A percentile compares a stretch with the other conserved stretches of the same genome.
phyloP scores from a whole-genome alignment of 1,140 invertebrate species.

The Linepithema humile region DNA sequence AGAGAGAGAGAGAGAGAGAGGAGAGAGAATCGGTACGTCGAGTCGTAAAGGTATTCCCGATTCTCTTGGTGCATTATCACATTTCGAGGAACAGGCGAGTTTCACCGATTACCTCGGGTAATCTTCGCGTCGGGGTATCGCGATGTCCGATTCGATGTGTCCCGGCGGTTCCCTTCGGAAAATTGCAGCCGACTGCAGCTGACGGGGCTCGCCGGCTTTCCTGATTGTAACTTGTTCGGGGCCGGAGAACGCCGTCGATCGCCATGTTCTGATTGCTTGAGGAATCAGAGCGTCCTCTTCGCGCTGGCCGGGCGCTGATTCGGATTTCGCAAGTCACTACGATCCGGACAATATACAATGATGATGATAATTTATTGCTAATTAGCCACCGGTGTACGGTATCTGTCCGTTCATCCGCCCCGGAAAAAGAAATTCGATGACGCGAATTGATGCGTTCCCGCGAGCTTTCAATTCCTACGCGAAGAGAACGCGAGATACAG shows the following conservation, averaged over 20 bases:
- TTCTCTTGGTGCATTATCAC: neutral
- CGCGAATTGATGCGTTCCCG: neutral
- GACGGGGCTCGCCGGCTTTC: slow-evolving; percentile 20
- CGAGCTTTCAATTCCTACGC: neutral
- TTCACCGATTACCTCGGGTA: slow-evolving; percentile 45
- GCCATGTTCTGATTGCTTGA: slow-evolving; percentile 71
- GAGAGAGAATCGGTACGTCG: slow-evolving; percentile 13
- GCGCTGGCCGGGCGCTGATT: slow-evolving; percentile 51
- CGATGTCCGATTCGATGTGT: slow-evolving; percentile 23
- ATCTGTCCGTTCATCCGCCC: slow-evolving; percentile 11
- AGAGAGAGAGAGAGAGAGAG: too few relatives aligned
- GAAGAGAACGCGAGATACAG: too few relatives aligned
- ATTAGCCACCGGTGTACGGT: slow-evolving; percentile 55
- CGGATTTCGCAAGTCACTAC: slow-evolving; percentile 63
- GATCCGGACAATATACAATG: slow-evolving; percentile 31
- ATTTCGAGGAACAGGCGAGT: slow-evolving; percentile 10
- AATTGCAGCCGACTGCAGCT: slow-evolving; percentile 15
- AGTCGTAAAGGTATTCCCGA: slow-evolving; percentile 30
- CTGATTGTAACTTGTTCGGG: slow-evolving; percentile 58
- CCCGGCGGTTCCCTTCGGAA: slow-evolving; percentile 1
- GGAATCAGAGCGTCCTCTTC: slow-evolving; percentile 69
- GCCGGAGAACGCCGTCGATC: slow-evolving; percentile 56
- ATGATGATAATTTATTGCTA: slow-evolving; percentile 19
- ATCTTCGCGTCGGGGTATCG: neutral
- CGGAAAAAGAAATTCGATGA: neutral